Conservation (phyloP, 1,140 invertebrate genomes). For the Rhynchophorus ferrugineus region DNA sequence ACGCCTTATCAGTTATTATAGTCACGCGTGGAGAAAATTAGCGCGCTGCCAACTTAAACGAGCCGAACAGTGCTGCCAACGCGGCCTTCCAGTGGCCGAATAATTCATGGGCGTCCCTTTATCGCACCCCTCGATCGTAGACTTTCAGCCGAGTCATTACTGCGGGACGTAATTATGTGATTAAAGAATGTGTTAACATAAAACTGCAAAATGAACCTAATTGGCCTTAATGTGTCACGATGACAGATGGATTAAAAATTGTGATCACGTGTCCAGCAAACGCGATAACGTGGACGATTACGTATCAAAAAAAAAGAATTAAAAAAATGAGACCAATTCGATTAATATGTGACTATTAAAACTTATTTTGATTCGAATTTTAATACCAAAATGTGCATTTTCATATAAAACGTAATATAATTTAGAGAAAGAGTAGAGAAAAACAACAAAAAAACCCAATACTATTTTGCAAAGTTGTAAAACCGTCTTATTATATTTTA, state of each 20-base stretch:
- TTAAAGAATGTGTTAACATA: slow-evolving; percentile 1
- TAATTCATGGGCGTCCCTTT: slow-evolving; percentile 1
- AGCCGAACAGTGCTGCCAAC: not conserved
- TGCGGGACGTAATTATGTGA: not conserved
- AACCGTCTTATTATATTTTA: too few relatives aligned
- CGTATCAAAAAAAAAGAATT: too few relatives aligned
- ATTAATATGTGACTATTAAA: too few relatives aligned
- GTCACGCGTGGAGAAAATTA: slow-evolving; percentile 1
- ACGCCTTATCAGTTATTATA: not conserved
- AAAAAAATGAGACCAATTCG: too few relatives aligned
- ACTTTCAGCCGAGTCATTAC: slow-evolving; percentile 1
- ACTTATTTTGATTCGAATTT: too few relatives aligned
- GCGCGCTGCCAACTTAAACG: not conserved
- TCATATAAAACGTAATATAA: too few relatives aligned
- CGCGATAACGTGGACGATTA: not conserved
- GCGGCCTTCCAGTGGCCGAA: not conserved
- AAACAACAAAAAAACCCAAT: too few relatives aligned
- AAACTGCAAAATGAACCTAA: not conserved
- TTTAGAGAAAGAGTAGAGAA: too few relatives aligned
- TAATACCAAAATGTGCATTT: too few relatives aligned
- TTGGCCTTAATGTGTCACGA: not conserved
- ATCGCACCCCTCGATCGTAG: not conserved
- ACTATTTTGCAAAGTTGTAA: too few relatives aligned
- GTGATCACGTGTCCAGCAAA: not conserved
- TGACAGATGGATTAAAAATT: not conserved